Conservation (phyloP, 2,888 invertebrate genomes). For the Himalopsyche japonica region DNA sequence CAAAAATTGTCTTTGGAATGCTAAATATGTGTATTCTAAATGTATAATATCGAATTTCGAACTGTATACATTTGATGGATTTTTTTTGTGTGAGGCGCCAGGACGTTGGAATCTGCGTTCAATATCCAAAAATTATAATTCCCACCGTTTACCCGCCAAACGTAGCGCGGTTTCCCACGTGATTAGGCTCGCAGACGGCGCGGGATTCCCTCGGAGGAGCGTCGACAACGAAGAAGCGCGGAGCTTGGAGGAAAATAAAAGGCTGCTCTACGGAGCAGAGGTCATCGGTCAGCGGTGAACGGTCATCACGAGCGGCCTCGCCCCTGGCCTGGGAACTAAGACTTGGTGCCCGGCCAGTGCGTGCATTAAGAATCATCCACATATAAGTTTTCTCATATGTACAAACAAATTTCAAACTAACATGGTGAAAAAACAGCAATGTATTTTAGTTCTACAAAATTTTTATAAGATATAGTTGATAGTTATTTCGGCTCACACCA, state of each 20-base stretch:
- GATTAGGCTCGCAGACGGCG: slow-evolving; percentile 2
- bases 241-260: background rate
- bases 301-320: slow-evolving; percentile 24
- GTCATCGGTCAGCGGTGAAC: slow-evolving; percentile 8
- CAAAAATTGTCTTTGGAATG: too few relatives aligned
- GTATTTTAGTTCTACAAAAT: too few relatives aligned
- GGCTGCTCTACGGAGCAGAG: background rate
- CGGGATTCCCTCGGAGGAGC: background rate
- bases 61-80: too few relatives aligned
- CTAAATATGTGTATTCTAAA: too few relatives aligned
- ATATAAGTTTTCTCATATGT: background rate
- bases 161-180: slow-evolving; percentile 9
- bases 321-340: slow-evolving; percentile 19
- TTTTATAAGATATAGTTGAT: too few relatives aligned
- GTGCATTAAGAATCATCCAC: background rate
- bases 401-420: background rate
- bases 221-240: background rate
- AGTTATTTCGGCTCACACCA: too few relatives aligned
- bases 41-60: too few relatives aligned
- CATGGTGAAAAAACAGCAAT: too few relatives aligned
- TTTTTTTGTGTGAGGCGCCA: background rate
- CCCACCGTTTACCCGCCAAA: background rate
- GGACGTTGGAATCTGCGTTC: background rate
- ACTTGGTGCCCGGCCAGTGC: background rate
- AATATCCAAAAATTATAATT: background rate